Conservation (phyloP, 2,888 invertebrate species). For the Dysmachus trigonus region DNA sequence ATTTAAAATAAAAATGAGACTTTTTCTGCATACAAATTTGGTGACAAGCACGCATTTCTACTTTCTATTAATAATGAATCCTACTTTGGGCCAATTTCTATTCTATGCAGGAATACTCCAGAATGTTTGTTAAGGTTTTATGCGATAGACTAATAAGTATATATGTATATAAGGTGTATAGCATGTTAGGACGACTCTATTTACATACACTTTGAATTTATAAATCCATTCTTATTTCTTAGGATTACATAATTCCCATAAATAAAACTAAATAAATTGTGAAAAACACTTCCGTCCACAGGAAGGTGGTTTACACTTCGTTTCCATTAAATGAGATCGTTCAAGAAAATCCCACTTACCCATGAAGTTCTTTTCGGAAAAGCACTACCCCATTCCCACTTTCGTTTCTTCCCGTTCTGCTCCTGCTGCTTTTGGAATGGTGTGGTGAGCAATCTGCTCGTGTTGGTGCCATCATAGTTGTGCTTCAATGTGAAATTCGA, state of each 20-base stretch:
- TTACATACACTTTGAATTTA: not conserved
- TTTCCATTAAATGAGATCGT: not conserved
- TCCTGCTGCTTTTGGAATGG: not conserved
- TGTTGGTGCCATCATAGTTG: not conserved
- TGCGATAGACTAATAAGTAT: not conserved
- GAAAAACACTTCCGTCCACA: not conserved
- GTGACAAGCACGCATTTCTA: too few species aligned
- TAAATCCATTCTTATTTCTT: not conserved
- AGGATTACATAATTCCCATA: not conserved
- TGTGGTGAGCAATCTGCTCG: not conserved
- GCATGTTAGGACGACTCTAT: not conserved
- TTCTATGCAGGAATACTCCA: too few species aligned
- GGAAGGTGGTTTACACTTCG: not conserved
- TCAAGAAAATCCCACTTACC: not conserved
- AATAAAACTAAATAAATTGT: not conserved
- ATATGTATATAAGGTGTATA: not conserved
- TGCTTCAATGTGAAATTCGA: conserved; percentile 5
- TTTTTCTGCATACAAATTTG: too few species aligned
- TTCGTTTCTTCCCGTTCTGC: not conserved
- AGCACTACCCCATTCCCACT: not conserved
- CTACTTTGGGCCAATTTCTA: too few species aligned
- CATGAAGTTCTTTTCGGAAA: not conserved
- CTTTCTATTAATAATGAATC: too few species aligned
- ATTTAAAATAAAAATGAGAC: too few species aligned
- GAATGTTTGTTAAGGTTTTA: too few species aligned